These are phyloP conservation scores for Hiodon tergisus DNA, from an alignment of 2,113 vertebrate genomes.

Conservation along the genomic window DNA sequence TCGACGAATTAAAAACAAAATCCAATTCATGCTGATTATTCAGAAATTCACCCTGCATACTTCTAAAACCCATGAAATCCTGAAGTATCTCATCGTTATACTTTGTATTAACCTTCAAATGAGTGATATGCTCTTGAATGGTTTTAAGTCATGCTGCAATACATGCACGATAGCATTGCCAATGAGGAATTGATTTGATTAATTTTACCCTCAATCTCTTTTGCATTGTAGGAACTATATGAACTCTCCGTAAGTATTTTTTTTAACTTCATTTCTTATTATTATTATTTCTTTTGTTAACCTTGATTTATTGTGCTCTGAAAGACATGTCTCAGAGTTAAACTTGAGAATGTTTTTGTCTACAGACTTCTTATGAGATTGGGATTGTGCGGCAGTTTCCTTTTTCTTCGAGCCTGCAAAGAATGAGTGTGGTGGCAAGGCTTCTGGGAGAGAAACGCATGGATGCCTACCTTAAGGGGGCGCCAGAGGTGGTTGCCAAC, in stretches of 20 bases:
- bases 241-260: slow-evolving; percentile 78
- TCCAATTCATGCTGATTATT: too few species aligned
- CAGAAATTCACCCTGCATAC: too few species aligned
- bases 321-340: neutral
- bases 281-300: slow-evolving; percentile 12
- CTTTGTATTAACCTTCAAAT: too few species aligned
- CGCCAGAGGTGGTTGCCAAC: slow-evolving; percentile 83
- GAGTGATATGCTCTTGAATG: too few species aligned
- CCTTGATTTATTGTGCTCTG: neutral
- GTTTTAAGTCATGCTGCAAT: too few species aligned
- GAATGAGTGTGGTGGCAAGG: slow-evolving; percentile 86
- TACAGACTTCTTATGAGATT: slow-evolving; percentile 81
- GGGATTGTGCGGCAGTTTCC: slow-evolving; percentile 96
- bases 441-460: slow-evolving; percentile 86
- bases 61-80: too few species aligned
- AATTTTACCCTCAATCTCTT: neutral
- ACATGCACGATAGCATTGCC: too few species aligned
- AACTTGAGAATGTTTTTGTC: neutral
- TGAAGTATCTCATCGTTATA: too few species aligned
- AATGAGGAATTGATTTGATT: too few species aligned
- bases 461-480: slow-evolving; percentile 92
- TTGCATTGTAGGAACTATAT: slow-evolving; percentile 78
- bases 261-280: neutral
- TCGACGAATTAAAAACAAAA: too few species aligned
- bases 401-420: slow-evolving; percentile 87